Evolutionary conservation across 2,888 invertebrate species (phyloP), one percentile per base, ranked within the genome.

Genomic region (Dioctria linearis): DNA sequence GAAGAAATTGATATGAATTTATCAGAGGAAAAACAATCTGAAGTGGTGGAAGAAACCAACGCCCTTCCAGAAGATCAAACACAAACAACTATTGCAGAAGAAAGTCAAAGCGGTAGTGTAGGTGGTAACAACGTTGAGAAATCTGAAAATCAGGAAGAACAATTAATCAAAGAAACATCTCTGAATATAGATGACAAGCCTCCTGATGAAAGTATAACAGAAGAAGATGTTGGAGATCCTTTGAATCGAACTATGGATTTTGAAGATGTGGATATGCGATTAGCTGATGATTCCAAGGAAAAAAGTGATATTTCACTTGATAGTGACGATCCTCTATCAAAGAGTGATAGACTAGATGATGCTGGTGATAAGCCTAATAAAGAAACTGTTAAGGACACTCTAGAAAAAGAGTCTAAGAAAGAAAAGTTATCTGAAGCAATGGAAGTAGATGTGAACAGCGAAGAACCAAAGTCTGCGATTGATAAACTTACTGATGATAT

Each of bases 211-310:
- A 11, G n/a, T 54, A 9, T 4, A 11, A 13, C 42, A n/a, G 73
- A 73, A 59, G 73, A 69, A 39, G 37, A 3, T 3, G 25, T 37
- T 4, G 11, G 3, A 13, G 57, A 37, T 42, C 54, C n/a, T 54
- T 39, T 40, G 4, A 39, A 40, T 37, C 42, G 43, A 42, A 25
- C 25, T 25, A 84, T 83, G 51, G 83, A 84, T 51, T 83, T 76
- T 63, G 83, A 84, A 54, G 83, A 84, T 61, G 80, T 83, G 51
- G 83, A 83, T 51, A 84, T 83, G 83, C 9, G 51, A 66, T 71
- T 82, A 25, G 59, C 75, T 2, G 83, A 83, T 57, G 82, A 82
- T 51, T 84, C 73, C 5, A 83, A 82, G 13, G 73, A 75, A 13
- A 57, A 75, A 59, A 43, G 5, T 25, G 57, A 73, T 71, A 71